These are phyloP conservation scores for Drosophila yakuba DNA, from an alignment of 1,140 invertebrate genomes.

Conservation along the genomic window DNA sequence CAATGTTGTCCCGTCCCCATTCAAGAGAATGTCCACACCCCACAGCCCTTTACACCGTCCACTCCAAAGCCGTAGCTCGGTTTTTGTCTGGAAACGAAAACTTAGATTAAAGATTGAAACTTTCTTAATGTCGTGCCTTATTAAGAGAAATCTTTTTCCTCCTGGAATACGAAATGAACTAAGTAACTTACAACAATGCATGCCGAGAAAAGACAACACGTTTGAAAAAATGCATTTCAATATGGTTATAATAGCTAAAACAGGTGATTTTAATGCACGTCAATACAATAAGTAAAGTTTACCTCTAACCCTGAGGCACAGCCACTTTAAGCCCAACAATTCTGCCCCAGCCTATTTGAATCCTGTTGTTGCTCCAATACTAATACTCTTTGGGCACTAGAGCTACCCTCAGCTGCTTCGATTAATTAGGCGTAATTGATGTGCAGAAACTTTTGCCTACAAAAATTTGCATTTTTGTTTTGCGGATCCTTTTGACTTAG, in stretches of 20 bases:
- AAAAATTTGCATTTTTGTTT: conserved; percentile 57
- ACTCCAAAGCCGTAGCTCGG: conserved; percentile 10
- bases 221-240: no score
- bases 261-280: no score
- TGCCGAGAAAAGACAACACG: neutral
- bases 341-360: conserved; percentile 9
- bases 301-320: neutral
- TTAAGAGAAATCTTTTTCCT: conserved; percentile 71
- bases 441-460: conserved; percentile 74
- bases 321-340: conserved; percentile 6
- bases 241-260: no score
- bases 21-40: conserved; percentile 39
- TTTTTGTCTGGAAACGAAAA: conserved; percentile 48
- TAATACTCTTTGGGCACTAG: conserved; percentile 3
- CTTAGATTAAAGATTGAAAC: conserved; percentile 82
- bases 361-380: neutral
- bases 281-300: no score
- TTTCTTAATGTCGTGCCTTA: conserved; percentile 80
- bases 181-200: conserved; percentile 44
- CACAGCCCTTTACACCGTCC: conserved; percentile 12
- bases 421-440: conserved; percentile 84
- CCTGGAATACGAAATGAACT: conserved; percentile 59
- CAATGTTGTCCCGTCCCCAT: conserved; percentile 54
- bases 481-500: conserved; percentile 60
- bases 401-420: conserved; percentile 64